Conservation (phyloP, 2,888 invertebrate species). For the Molorchus minor region DNA sequence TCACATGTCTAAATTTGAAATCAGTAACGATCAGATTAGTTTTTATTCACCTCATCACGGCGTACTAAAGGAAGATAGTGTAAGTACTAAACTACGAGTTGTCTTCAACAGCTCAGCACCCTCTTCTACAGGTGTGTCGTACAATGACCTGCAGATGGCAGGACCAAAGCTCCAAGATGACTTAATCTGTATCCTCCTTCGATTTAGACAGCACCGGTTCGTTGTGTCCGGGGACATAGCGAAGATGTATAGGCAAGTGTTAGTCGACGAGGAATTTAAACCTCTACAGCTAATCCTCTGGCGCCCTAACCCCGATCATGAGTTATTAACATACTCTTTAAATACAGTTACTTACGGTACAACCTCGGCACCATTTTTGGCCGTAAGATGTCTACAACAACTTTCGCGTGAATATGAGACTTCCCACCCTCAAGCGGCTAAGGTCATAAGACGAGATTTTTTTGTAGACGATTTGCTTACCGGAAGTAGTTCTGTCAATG, state of each 20-base stretch:
- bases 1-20: too few relatives aligned
- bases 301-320: neutral
- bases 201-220: constrained; percentile 40
- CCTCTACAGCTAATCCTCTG: neutral
- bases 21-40: too few relatives aligned
- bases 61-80: too few relatives aligned
- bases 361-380: constrained; percentile 20
- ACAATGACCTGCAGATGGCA: constrained; percentile 27
- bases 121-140: constrained; percentile 14
- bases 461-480: constrained; percentile 31
- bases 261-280: neutral
- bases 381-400: constrained; percentile 21
- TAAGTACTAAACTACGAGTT: too few relatives aligned
- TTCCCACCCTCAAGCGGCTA: constrained; percentile 11
- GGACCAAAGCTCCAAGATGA: constrained; percentile 33
- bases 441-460: constrained; percentile 21
- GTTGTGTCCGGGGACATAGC: constrained; percentile 44
- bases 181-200: constrained; percentile 29
- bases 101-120: neutral
- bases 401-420: constrained; percentile 18
- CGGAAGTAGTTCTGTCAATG: constrained; percentile 9
- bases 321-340: constrained; percentile 17
- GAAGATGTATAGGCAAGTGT: neutral
- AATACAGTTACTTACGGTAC: constrained; percentile 28
- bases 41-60: too few relatives aligned